These are phyloP conservation scores for Hemichromis elongatus DNA, from an alignment of 2,113 vertebrate species.

Conservation along the genomic window DNA sequence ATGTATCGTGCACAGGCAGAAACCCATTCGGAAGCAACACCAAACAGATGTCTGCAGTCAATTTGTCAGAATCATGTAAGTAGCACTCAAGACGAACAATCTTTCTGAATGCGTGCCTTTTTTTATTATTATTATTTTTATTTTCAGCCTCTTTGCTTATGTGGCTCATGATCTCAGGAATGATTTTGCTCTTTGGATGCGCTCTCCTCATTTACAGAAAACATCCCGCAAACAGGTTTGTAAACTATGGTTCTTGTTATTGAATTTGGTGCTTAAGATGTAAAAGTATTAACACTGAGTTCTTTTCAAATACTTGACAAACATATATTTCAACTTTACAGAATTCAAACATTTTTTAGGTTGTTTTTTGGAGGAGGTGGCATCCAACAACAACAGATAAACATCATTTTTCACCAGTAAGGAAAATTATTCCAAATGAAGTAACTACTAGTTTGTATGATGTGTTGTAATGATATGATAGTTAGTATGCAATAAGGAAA, in stretches of 20 bases:
- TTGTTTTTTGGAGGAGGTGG: background rate
- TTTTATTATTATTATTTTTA: too few species aligned
- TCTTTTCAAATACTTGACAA: background rate
- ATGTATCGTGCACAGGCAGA: conserved; percentile 13
- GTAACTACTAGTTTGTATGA: background rate
- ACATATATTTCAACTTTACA: background rate
- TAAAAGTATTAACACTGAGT: background rate
- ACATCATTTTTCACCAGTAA: background rate
- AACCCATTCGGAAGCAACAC: conserved; percentile 1
- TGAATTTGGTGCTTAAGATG: background rate
- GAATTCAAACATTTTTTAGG: background rate
- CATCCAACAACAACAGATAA: background rate
- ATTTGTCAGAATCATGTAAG: background rate
- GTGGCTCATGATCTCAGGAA: background rate
- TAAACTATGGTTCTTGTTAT: background rate
- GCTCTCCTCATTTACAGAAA: background rate
- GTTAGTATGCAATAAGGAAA: background rate
- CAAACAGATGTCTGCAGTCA: background rate
- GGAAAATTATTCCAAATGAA: background rate
- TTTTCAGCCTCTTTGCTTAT: background rate
- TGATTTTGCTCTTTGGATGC: background rate
- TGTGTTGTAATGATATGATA: background rate
- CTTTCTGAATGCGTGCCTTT: background rate
- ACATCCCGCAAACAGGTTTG: background rate
- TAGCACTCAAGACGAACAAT: background rate